Percentiles rank a stretch among this genome's conserved stretches.
Evolutionary conservation across 1,140 invertebrate species (phyloP).

Genomic region (Pararge aegeria): DNA sequence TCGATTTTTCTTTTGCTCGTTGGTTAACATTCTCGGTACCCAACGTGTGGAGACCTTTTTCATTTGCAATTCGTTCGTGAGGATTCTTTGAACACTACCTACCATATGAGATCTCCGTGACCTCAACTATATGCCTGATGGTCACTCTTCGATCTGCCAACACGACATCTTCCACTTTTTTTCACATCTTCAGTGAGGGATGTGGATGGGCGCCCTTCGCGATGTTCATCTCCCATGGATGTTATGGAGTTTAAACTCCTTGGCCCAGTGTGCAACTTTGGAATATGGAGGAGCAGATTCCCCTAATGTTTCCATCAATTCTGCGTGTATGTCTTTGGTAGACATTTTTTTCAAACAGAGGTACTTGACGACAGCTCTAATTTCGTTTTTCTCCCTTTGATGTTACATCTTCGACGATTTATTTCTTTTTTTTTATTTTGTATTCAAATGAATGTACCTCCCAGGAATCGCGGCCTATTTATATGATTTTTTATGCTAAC

Average conservation of each 20-base stretch:
- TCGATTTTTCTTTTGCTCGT: background rate
- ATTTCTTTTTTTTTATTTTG: too few relatives aligned
- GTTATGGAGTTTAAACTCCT: slow-evolving; percentile 29
- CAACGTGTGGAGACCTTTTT: slow-evolving; percentile 21
- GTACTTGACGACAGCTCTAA: slow-evolving; percentile 6
- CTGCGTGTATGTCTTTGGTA: slow-evolving; percentile 21
- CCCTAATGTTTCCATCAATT: slow-evolving; percentile 19
- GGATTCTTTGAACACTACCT: slow-evolving; percentile 24
- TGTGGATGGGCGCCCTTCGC: slow-evolving; percentile 19
- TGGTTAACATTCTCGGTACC: slow-evolving; percentile 28
- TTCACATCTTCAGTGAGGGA: slow-evolving; percentile 17
- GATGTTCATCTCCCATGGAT: slow-evolving; percentile 25
- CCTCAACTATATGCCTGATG: slow-evolving; percentile 21
- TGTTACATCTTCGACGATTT: slow-evolving; percentile 2
- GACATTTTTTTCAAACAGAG: slow-evolving; percentile 22
- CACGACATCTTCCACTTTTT: slow-evolving; percentile 16
- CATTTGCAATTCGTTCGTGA: slow-evolving; percentile 8
- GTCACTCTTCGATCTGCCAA: slow-evolving; percentile 25
- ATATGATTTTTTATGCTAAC: background rate
- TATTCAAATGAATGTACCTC: slow-evolving; percentile 24
- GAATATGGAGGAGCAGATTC: slow-evolving; percentile 25
- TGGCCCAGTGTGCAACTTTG: slow-evolving; percentile 22
- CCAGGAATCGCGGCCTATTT: background rate
- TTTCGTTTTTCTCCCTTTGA: slow-evolving; percentile 18
- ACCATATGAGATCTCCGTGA: slow-evolving; percentile 13